These are phyloP conservation scores for Pomacea canaliculata DNA, from an alignment of 2,888 invertebrate species.

Conservation along the genomic window DNA sequence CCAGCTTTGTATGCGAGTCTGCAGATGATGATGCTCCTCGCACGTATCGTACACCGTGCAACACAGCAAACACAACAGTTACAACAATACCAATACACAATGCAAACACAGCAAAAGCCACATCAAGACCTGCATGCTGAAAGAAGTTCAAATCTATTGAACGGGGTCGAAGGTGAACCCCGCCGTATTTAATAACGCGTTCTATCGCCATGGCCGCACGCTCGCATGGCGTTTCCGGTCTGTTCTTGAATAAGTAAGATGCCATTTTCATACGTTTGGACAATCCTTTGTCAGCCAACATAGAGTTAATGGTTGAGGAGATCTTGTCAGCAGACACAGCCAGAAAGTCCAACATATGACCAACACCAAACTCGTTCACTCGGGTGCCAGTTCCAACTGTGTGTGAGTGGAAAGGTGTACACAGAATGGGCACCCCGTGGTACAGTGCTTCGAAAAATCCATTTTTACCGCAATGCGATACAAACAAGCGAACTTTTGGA, in stretches of 20 bases:
- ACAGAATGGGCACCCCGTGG: constrained; percentile 49
- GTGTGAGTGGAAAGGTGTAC: constrained; percentile 21
- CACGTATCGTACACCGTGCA: too few relatives aligned
- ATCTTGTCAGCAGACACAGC: constrained; percentile 33
- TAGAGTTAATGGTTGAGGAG: constrained; percentile 21
- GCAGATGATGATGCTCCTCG: too few relatives aligned
- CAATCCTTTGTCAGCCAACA: constrained; percentile 32
- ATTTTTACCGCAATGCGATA: constrained; percentile 50
- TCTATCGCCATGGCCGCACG: constrained; percentile 43
- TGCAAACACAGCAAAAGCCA: constrained; percentile 21
- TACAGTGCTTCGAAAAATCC: constrained; percentile 48
- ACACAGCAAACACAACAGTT: background rate
- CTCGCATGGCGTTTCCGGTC: constrained; percentile 30
- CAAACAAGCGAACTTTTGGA: constrained; percentile 38
- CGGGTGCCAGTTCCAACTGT: constrained; percentile 1
- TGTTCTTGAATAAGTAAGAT: constrained; percentile 35
- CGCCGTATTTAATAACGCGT: constrained; percentile 44
- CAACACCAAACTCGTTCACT: constrained; percentile 20
- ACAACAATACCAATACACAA: background rate
- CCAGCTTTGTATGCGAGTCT: too few relatives aligned
- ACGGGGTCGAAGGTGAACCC: constrained; percentile 37
- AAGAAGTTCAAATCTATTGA: constrained; percentile 18
- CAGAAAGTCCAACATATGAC: constrained; percentile 27
- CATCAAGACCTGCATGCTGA: constrained; percentile 24
- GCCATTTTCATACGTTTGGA: constrained; percentile 30